phyloP scores from a whole-genome alignment of 2,888 invertebrate genomes.

The Apotomis betuletana region DNA sequence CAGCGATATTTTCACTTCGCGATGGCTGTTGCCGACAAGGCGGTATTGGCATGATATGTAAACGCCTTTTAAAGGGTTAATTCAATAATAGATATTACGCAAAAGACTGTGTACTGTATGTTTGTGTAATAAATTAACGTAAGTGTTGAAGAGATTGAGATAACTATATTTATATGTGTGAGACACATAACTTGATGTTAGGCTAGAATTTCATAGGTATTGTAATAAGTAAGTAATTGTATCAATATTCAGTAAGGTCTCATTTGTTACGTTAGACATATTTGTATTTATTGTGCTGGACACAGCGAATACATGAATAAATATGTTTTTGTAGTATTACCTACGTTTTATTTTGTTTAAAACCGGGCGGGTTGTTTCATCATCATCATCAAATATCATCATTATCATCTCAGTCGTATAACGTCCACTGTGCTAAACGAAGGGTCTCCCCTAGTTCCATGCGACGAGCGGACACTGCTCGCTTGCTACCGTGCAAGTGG shows the following conservation, averaged over 20 bases:
- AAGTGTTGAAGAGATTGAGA: conserved; percentile 34
- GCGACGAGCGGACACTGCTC: too few relatives aligned
- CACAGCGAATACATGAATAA: conserved; percentile 27
- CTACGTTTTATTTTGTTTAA: conserved; percentile 5
- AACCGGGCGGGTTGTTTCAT: too few relatives aligned
- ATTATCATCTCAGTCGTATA: too few relatives aligned
- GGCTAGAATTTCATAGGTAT: conserved; percentile 15
- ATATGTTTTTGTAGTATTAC: conserved; percentile 12
- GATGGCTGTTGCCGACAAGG: not conserved
- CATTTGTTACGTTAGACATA: conserved; percentile 26
- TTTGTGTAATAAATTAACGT: conserved; percentile 15
- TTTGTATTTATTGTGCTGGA: conserved; percentile 38
- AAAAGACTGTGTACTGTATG: conserved; percentile 24
- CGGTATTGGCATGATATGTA: not conserved
- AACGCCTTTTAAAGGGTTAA: not conserved
- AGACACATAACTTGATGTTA: conserved; percentile 34
- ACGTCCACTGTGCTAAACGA: too few relatives aligned
- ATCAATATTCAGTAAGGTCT: conserved; percentile 11
- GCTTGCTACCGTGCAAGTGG: too few relatives aligned
- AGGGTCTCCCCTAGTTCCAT: too few relatives aligned
- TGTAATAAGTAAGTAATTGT: conserved; percentile 19
- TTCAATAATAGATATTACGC: not conserved
- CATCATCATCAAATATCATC: too few relatives aligned
- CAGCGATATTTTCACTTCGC: too few relatives aligned
- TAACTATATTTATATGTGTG: conserved; percentile 39